phyloP scores from a whole-genome alignment of 2,113 vertebrate genomes.

The Phyllopteryx taeniolatus region DNA sequence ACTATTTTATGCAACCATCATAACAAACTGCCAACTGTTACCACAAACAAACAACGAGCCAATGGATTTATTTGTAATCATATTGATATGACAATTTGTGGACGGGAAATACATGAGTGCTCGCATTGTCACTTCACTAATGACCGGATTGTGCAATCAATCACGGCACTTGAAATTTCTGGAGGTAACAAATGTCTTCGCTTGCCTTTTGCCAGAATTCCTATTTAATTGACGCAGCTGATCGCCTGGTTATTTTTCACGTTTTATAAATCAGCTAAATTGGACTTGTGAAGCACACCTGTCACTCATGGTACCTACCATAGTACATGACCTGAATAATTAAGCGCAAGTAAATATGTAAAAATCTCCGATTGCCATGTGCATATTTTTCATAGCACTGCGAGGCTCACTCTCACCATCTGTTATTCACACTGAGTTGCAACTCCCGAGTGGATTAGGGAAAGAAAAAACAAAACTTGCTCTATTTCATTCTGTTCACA shows the following conservation, averaged over 20 bases:
- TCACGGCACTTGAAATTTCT: conserved; percentile 23
- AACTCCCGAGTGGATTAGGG: conserved; percentile 29
- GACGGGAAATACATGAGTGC: background rate
- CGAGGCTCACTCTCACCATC: conserved; percentile 51
- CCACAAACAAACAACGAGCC: background rate
- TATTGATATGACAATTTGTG: conserved; percentile 1
- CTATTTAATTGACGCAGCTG: conserved; percentile 30
- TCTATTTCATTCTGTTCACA: conserved; percentile 54
- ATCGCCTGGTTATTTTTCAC: conserved; percentile 18
- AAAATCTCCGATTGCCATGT: conserved; percentile 24
- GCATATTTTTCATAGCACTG: conserved; percentile 32
- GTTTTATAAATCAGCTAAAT: conserved; percentile 31
- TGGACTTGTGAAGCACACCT: conserved; percentile 25
- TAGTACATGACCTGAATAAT: conserved; percentile 24
- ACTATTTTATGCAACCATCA: conserved; percentile 9
- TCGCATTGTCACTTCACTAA: conserved; percentile 2
- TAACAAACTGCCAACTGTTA: background rate
- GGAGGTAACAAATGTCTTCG: conserved; percentile 21
- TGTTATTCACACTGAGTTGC: conserved; percentile 57
- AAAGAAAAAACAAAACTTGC: conserved; percentile 21
- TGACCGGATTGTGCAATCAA: conserved; percentile 13
- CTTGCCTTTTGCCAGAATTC: conserved; percentile 12
- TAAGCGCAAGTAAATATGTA: conserved; percentile 16
- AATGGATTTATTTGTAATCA: background rate
- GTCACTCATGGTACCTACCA: conserved; percentile 19